phyloP scores from a whole-genome alignment of 2,888 invertebrate genomes.

The Trissolcus brochymenae region DNA sequence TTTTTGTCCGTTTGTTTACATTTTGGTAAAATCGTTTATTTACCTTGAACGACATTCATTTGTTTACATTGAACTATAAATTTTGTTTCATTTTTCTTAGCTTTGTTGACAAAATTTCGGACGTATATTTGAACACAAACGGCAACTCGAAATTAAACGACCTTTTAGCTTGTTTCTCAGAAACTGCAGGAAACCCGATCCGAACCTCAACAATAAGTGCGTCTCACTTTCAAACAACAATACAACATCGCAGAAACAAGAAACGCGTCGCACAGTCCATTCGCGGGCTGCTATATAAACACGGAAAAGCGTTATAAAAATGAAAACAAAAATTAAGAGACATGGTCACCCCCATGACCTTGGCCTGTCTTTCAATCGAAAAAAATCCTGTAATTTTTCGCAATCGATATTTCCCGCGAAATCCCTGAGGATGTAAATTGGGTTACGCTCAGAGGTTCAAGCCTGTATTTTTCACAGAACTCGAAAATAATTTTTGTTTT shows the following conservation, averaged over 20 bases:
- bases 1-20: no score
- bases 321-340: conserved; percentile 6
- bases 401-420: conserved; percentile 56
- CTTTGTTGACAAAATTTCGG: not conserved
- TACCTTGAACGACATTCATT: no score
- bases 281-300: conserved; percentile 29
- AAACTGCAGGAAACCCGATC: conserved; percentile 22
- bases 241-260: conserved; percentile 17
- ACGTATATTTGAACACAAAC: not conserved
- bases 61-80: no score
- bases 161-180: no score
- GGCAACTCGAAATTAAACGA: not conserved
- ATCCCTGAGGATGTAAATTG: conserved; percentile 42
- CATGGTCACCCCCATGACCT: conserved; percentile 16
- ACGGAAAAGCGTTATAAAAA: conserved; percentile 17
- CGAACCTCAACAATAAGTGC: conserved; percentile 31
- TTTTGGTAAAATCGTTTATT: no score
- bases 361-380: not conserved
- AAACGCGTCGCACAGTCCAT: conserved; percentile 17
- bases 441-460: conserved; percentile 24
- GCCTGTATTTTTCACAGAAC: not conserved
- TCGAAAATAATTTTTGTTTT: not conserved
- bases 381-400: conserved; percentile 9
- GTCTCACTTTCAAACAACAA: conserved; percentile 41
- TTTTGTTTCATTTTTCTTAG: no score